A percentile compares a stretch with the other conserved stretches of the same genome.
Evolutionary conservation across 2,888 invertebrate species (phyloP).

Genomic region (Aphrophora alni): DNA sequence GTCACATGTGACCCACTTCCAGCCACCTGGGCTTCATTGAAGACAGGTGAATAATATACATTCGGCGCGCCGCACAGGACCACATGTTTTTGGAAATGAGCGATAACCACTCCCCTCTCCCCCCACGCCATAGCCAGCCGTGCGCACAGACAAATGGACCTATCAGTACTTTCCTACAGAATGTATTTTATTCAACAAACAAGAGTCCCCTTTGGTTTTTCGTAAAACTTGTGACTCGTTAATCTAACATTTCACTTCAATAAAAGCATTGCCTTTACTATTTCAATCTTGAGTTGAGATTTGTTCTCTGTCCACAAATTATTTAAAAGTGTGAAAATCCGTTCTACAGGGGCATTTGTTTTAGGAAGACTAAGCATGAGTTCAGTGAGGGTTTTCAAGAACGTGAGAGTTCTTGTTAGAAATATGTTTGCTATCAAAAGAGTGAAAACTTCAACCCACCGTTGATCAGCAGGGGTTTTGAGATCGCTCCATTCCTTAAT

Average conservation of each 20-base stretch:
- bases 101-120: too few species aligned
- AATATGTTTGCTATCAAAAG: not conserved
- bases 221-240: not conserved
- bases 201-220: not conserved
- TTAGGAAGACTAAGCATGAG: not conserved
- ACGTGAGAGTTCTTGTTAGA: not conserved
- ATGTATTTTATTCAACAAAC: not conserved
- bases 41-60: too few species aligned
- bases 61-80: too few species aligned
- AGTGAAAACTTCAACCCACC: not conserved
- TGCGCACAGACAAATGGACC: too few species aligned
- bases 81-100: too few species aligned
- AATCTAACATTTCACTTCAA: constrained; percentile 7
- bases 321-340: too few species aligned
- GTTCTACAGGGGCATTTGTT: constrained; percentile 20
- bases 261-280: constrained; percentile 11
- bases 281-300: not conserved
- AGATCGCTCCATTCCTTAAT: not conserved
- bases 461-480: not conserved
- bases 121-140: too few species aligned
- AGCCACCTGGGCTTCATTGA: too few species aligned
- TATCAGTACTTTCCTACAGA: not conserved
- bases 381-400: not conserved
- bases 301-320: constrained; percentile 13
- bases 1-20: too few species aligned